These are phyloP conservation scores for Melospiza melodia DNA, from an alignment of 2,113 vertebrate species.

Conservation along the genomic window DNA sequence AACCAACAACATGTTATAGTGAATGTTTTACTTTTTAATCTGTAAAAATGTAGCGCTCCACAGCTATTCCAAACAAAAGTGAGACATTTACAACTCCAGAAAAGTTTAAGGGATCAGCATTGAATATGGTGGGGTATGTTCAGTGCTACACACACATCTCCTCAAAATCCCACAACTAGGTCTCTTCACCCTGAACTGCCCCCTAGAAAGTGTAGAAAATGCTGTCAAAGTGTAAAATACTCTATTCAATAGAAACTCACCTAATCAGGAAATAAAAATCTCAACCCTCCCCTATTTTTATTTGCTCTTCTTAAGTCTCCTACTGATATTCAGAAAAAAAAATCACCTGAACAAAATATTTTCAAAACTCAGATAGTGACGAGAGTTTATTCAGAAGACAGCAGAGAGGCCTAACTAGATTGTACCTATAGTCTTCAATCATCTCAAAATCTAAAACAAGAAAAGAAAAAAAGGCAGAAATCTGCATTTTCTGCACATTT, in stretches of 20 bases:
- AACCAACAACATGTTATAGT: background rate
- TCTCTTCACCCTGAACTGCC: background rate
- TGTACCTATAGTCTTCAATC: background rate
- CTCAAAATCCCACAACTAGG: background rate
- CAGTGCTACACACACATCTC: background rate
- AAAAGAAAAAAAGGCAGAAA: background rate
- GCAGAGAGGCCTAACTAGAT: background rate
- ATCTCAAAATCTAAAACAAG: background rate
- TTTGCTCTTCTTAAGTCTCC: background rate
- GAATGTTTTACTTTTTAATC: background rate
- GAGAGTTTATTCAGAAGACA: background rate
- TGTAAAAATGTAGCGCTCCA: background rate
- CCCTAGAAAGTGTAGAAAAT: background rate
- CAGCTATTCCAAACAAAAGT: background rate
- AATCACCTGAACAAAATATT: background rate
- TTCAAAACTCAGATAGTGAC: background rate
- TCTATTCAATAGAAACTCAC: background rate
- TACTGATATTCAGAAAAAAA: background rate
- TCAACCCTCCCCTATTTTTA: background rate
- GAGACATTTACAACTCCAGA: background rate
- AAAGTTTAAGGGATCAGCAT: background rate
- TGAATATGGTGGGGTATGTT: background rate
- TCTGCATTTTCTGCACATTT: background rate
- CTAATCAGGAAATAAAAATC: background rate
- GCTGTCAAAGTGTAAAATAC: background rate